Base-by-base conservation (phyloP, 2,113 vertebrate species). In the Peromyscus polionotus region DNA sequence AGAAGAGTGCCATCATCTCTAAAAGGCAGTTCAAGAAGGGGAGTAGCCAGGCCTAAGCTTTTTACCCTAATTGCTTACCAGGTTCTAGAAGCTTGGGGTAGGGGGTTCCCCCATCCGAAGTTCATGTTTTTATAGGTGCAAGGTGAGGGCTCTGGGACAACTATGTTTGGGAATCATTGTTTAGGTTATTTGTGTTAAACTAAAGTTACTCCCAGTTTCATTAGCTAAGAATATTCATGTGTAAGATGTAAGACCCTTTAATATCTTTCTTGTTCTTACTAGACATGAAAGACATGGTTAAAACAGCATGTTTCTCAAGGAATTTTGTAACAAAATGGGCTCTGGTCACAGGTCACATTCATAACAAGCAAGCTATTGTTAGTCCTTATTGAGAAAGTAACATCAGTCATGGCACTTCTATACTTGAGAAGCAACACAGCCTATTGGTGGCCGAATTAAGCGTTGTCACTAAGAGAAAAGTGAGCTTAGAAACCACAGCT, bases 201-300 rank as follows among this genome's bases (percentile, higher is more conserved):
- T 91, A 80, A 94, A 77, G 33, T 87, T 63, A 83, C 57, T 63
- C 9, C 83, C 28, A 70, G 1, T 95, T 95, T 87, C 45, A 45
- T 48, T 51, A 42, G 93, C 42, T 88, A 33, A 93, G 3, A 33
- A 51, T 4, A 19, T 77, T 88, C 12, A 45, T 90, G 81, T 84
- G 31, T 36, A 76, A 59, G 14, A 63, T 87, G 26, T n/a, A 16
- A 84, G 65, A 10, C 93, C 0, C 57, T 84, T 84, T 84, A 39
- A 39, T 24, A 59, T 31, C 42, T 39, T 80, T 67, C 65, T 68
- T 86, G 28, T 33, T 12, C 19, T 68, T 48, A 86, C 6, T 67
- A 63, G 17, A 48, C 39, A 42, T 42, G 42, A 42, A 42, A 42
- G 42, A 42, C 42, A 42, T 68, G 63, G 12, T 72, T 76, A 70